Percentiles rank a stretch among this genome's conserved stretches.
Evolutionary conservation across 2,888 invertebrate species (phyloP).

Genomic region (Pyrochroa serraticornis): DNA sequence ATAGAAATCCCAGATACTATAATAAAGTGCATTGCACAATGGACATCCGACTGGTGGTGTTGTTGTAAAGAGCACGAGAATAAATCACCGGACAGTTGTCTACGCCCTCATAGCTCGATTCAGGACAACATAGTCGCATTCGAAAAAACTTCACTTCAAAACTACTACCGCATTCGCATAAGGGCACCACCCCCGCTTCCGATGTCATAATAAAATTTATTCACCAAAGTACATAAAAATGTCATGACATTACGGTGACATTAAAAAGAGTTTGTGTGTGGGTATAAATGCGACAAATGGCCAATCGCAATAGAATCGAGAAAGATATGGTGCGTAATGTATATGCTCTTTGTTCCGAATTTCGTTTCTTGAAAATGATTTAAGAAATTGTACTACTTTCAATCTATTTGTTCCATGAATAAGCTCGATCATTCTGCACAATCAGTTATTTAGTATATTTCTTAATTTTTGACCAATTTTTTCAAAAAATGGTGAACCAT

Average conservation of each 20-base stretch:
- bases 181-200: constrained; percentile 34
- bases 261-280: constrained; percentile 26
- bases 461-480: too few relatives aligned
- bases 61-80: constrained; percentile 18
- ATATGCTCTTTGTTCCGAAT: too few relatives aligned
- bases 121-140: constrained; percentile 1
- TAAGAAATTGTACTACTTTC: too few relatives aligned
- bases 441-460: too few relatives aligned
- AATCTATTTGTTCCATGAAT: too few relatives aligned
- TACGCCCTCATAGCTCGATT: neutral
- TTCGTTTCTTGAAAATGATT: too few relatives aligned
- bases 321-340: too few relatives aligned
- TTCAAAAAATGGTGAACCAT: too few relatives aligned
- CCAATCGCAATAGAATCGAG: neutral
- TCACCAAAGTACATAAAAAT: constrained; percentile 42
- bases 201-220: constrained; percentile 42
- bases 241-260: constrained; percentile 45
- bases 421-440: too few relatives aligned
- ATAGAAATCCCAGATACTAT: constrained; percentile 17
- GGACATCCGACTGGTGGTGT: constrained; percentile 21
- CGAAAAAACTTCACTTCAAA: constrained; percentile 35
- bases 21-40: constrained; percentile 26
- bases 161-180: constrained; percentile 32
- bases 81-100: constrained; percentile 16
- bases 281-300: constrained; percentile 4